phyloP scores from a whole-genome alignment of 1,140 invertebrate species.

The Drosophila sp. region DNA sequence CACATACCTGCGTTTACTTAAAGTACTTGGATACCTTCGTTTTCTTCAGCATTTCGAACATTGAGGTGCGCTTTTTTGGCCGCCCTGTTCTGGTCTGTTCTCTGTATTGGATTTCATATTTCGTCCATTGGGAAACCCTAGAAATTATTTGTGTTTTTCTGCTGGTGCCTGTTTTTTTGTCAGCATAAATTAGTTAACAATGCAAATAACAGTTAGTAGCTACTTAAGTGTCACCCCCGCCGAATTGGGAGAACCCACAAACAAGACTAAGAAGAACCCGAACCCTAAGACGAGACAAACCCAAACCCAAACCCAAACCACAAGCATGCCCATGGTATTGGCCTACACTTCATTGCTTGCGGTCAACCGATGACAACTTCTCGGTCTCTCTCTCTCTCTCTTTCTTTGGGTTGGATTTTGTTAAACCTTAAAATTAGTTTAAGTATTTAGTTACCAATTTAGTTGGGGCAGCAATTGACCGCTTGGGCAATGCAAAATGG shows the following conservation, averaged over 20 bases:
- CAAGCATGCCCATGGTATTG: constrained; percentile 48
- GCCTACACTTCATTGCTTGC: constrained; percentile 66
- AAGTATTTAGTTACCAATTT: constrained; percentile 82
- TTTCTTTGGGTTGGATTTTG: constrained; percentile 57
- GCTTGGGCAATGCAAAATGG: neutral
- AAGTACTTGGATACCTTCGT: too few species aligned
- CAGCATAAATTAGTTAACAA: constrained; percentile 70
- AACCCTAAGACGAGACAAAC: constrained; percentile 5
- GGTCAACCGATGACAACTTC: constrained; percentile 64
- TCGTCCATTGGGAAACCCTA: constrained; percentile 58
- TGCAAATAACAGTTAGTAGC: constrained; percentile 79
- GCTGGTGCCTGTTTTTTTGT: constrained; percentile 19
- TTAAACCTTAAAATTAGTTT: constrained; percentile 82
- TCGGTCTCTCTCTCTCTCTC: neutral
- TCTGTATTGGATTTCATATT: constrained; percentile 69
- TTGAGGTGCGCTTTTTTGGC: constrained; percentile 53
- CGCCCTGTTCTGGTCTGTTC: constrained; percentile 13
- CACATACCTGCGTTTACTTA: too few species aligned
- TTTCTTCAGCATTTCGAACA: too few species aligned
- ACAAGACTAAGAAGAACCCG: constrained; percentile 1
- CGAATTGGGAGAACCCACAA: neutral
- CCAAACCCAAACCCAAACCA: constrained; percentile 39
- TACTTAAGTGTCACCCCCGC: constrained; percentile 47
- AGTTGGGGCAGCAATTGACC: constrained; percentile 28
- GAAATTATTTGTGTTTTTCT: constrained; percentile 42